Base-by-base conservation (phyloP, 2,797 vertebrate species). In the Coregonus sp. region DNA sequence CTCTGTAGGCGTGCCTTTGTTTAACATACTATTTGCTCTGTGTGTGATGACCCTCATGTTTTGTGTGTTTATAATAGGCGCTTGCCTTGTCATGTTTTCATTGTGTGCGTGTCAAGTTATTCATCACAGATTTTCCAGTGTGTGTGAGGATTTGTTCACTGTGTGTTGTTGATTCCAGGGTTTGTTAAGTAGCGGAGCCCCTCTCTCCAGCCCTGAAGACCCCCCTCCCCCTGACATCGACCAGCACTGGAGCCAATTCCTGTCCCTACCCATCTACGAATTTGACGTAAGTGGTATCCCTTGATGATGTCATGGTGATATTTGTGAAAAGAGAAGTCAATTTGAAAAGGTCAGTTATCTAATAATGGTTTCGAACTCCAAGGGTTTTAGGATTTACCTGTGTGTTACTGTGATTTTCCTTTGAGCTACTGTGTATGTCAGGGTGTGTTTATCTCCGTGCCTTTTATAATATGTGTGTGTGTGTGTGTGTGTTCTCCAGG, bases 191-290 rank as follows among this genome's bases (percentile, higher is more conserved):
- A 85, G 84, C 74, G 80, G 82, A 73, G 61, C 72, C 56, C 50
- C 81, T 0, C 80, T 86, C 35, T 80, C 87, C 15, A 86, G 85
- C 77, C 79, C 83, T 67, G 75, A 66, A 25, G 72, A 3, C 40
- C 92, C 93, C 40, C 84, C 90, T 75, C 91, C 91, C 73, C 78
- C 89, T 9, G 90, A 91, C 68, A 67, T 89, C 66, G 90, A 90
- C 83, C 87, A 93, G 79, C 85, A 86, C 72, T 95, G 91, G 92
- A 93, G 87, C 80, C 90, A 90, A 72, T 90, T 95, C 40, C 85
- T 95, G 20, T 91, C 91, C 65, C 84, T 92, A 56, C 83, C 87
- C 15, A 79, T 90, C 63, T 76, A 86, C 29, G 91, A 93, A 67
- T 83, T 95, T 37, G 89, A 90, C 31, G 85, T 93, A 92, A 92